Base-by-base conservation (phyloP, 2,888 invertebrate genomes). In the Sinodicranocentrus sp. region DNA sequence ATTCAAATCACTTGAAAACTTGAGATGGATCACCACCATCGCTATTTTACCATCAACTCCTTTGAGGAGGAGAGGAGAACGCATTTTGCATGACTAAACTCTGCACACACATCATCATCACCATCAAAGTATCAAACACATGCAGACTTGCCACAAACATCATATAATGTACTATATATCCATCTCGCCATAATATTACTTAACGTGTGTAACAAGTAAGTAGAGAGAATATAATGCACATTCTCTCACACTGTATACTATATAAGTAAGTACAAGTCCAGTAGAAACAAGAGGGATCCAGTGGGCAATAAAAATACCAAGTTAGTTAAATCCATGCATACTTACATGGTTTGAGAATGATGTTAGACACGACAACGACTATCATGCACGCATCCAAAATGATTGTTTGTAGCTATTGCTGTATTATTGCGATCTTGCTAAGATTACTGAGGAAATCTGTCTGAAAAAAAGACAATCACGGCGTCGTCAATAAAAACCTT, bases 81-180 rank as follows among this genome's bases (percentile, higher is more conserved):
- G 63, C 63, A 28, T 19, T 63, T 63, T 63, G 63, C 63, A 63
- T 63, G 63, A 33, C 39, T 63, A 25, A 23, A 25, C 21, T 57
- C 2, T 25, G 57, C 21, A 57, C 10, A 23, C 8, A 57, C 10
- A 23, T 23, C 52, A 52, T 8, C 19, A 19, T n/a, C 19, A 17
- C 19, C n/a, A 17, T 15, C n/a, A n/a, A 5, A 15, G 3, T 8
- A 5, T 3, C 19, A 52, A 33, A 33, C 10, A 10, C 33, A 33
- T 33, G 33, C 33, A 33, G 10, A 33, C 33, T 33, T 33, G 33
- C 5, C n/a, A n/a, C n/a, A n/a, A n/a, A n/a, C n/a, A n/a, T n/a
- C n/a, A n/a, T n/a, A n/a, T n/a, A n/a, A n/a, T n/a, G n/a, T n/a
- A n/a, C n/a, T n/a, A n/a, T n/a, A n/a, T n/a, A n/a, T n/a, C n/a